These are phyloP conservation scores for Darevskia nairensis DNA, from an alignment of 2,797 vertebrate species.

Conservation along the genomic window DNA sequence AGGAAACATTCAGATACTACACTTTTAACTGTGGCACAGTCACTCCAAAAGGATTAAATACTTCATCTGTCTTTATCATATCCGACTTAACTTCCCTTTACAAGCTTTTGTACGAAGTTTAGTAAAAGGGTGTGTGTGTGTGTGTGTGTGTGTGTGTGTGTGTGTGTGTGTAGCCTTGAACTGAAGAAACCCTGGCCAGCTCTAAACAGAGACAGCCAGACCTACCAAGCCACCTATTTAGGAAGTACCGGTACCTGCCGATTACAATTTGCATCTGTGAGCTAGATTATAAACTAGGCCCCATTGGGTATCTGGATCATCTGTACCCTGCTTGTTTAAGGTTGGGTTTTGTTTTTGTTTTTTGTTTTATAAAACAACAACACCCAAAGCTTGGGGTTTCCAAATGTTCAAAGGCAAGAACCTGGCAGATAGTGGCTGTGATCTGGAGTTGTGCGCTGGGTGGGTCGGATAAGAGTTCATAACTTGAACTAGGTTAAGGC, in stretches of 20 bases:
- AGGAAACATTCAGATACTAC: slow-evolving; percentile 13
- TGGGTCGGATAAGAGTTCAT: not conserved
- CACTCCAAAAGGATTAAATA: not conserved
- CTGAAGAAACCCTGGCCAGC: not conserved
- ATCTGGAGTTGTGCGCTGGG: not conserved
- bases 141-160: too few species aligned
- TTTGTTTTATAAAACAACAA: too few species aligned
- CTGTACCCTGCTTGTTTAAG: not conserved
- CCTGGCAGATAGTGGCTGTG: not conserved
- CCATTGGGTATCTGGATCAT: not conserved
- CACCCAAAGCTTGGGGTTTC: not conserved
- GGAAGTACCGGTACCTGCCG: too few species aligned
- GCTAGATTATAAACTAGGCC: not conserved
- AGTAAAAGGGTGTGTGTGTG: slow-evolving; percentile 3
- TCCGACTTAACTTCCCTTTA: slow-evolving; percentile 7
- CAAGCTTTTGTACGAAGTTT: slow-evolving; percentile 3
- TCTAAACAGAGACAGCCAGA: not conserved
- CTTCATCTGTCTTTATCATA: slow-evolving; percentile 43
- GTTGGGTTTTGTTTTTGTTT: not conserved
- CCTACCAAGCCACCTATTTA: not conserved
- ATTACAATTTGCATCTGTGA: not conserved
- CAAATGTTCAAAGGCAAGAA: not conserved
- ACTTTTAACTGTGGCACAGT: slow-evolving; percentile 8
- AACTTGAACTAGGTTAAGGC: not conserved
- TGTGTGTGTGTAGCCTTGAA: not conserved